Conservation (phyloP, 2,113 vertebrate genomes). For the Thalassoma bifasciatum region DNA sequence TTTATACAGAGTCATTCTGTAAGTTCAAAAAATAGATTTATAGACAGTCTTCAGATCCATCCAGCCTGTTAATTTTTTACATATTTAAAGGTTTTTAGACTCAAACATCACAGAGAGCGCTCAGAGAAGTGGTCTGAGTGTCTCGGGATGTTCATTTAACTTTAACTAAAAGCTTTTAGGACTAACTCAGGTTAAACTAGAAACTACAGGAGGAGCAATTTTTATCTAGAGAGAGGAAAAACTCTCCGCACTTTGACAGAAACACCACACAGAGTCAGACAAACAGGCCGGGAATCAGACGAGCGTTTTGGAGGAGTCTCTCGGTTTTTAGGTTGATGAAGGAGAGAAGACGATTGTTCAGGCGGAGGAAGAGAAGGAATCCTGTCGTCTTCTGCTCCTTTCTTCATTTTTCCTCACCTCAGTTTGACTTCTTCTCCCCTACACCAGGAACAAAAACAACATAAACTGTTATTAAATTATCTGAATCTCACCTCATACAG, state of each 20-base stretch:
- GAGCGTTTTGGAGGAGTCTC: constrained; percentile 50
- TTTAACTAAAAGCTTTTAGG: constrained; percentile 19
- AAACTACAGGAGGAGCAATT: constrained; percentile 22
- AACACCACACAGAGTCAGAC: constrained; percentile 18
- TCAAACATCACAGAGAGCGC: no score
- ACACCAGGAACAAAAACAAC: background rate
- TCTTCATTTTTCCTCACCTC: background rate
- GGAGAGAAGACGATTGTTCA: constrained; percentile 40
- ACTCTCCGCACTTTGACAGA: constrained; percentile 38
- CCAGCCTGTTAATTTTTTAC: background rate
- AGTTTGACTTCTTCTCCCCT: constrained; percentile 68
- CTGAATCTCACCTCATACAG: no score
- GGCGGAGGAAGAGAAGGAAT: constrained; percentile 31
- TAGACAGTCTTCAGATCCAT: constrained; percentile 11
- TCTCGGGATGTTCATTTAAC: background rate
- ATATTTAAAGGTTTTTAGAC: no score
- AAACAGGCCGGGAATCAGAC: background rate
- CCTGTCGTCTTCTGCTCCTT: background rate
- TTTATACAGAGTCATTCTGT: constrained; percentile 62
- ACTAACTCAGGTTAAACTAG: constrained; percentile 51
- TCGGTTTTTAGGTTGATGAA: constrained; percentile 32
- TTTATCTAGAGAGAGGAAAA: constrained; percentile 42
- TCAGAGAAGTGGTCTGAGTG: no score
- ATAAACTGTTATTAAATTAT: background rate
- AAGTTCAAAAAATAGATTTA: constrained; percentile 69